Evolutionary conservation across 2,113 vertebrate species (phyloP).

Genomic region (Salvelinus alpinus): DNA sequence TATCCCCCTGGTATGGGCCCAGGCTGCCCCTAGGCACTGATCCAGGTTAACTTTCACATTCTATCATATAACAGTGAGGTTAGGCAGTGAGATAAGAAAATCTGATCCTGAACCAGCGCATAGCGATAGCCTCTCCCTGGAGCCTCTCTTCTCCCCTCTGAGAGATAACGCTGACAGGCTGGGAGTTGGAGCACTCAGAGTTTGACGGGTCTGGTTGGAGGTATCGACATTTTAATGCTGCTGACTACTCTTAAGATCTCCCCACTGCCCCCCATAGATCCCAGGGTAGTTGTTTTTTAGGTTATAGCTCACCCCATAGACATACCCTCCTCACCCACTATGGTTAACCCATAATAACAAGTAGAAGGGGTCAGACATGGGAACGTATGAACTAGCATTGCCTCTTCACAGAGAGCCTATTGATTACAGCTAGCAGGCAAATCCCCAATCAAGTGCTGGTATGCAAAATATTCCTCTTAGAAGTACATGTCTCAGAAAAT

Average conservation of each 20-base stretch:
- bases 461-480: neutral
- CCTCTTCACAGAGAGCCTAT: neutral
- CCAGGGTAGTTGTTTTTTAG: neutral
- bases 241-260: constrained; percentile 40
- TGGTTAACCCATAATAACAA: neutral
- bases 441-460: neutral
- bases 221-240: constrained; percentile 47
- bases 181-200: constrained; percentile 25
- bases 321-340: neutral
- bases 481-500: too few species aligned
- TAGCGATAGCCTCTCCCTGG: constrained; percentile 46
- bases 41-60: constrained; percentile 63
- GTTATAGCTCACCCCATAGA: constrained; percentile 3
- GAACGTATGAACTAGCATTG: neutral
- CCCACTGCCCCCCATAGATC: constrained; percentile 40
- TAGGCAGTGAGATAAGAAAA: constrained; percentile 49
- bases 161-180: constrained; percentile 52
- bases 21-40: constrained; percentile 53
- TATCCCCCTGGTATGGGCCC: constrained; percentile 52
- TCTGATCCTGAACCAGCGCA: constrained; percentile 53
- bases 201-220: constrained; percentile 7
- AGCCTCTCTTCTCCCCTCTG: constrained; percentile 53
- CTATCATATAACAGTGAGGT: constrained; percentile 57
- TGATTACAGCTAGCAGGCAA: neutral
- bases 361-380: neutral